Conservation (phyloP, 2,797 vertebrate genomes). For the Coendou prehensilis region DNA sequence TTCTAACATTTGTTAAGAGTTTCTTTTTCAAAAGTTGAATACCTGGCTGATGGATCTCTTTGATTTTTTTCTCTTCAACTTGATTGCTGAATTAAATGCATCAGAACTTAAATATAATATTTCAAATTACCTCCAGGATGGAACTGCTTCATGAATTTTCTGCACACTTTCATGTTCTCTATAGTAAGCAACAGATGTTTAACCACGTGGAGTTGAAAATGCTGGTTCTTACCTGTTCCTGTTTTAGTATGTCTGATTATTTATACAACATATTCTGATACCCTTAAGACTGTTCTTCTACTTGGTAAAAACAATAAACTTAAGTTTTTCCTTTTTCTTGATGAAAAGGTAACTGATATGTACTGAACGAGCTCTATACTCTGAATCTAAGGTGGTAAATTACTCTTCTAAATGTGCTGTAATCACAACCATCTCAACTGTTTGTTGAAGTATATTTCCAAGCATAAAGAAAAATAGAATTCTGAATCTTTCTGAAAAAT, state of each 20-base stretch:
- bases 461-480: slow-evolving; percentile 50
- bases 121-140: slow-evolving; percentile 83
- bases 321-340: neutral
- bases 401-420: slow-evolving; percentile 26
- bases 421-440: slow-evolving; percentile 29
- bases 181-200: slow-evolving; percentile 84
- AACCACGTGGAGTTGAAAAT: slow-evolving; percentile 72
- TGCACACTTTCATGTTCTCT: slow-evolving; percentile 82
- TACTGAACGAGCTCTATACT: neutral
- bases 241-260: slow-evolving; percentile 63
- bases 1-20: slow-evolving; percentile 83
- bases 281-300: slow-evolving; percentile 48
- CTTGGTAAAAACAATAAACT: slow-evolving; percentile 62
- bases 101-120: slow-evolving; percentile 84
- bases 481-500: slow-evolving; percentile 52
- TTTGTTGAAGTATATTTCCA: neutral
- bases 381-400: slow-evolving; percentile 34
- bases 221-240: slow-evolving; percentile 71
- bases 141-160: slow-evolving; percentile 80
- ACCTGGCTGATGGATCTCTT: slow-evolving; percentile 82
- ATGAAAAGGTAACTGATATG: neutral
- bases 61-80: slow-evolving; percentile 79
- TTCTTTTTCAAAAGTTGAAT: slow-evolving; percentile 83
- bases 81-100: slow-evolving; percentile 82
- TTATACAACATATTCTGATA: slow-evolving; percentile 69